phyloP scores from a whole-genome alignment of 2,888 invertebrate genomes.

The Celastrina argiolus region DNA sequence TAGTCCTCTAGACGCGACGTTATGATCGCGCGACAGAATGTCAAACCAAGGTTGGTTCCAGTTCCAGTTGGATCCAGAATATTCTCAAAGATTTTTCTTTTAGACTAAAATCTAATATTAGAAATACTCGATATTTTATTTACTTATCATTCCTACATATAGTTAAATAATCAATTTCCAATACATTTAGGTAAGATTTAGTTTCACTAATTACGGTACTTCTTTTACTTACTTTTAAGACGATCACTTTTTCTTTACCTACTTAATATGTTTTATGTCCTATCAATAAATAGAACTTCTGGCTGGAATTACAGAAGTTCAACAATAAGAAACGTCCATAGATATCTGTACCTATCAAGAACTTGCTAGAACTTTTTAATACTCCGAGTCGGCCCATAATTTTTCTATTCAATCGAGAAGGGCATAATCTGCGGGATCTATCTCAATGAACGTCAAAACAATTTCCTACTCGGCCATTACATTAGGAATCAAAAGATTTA shows the following conservation, averaged over 20 bases:
- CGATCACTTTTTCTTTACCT: not conserved
- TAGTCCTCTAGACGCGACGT: no score
- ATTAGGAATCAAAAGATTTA: conserved; percentile 11
- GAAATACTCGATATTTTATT: no score
- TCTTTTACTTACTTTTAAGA: no score
- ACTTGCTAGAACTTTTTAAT: not conserved
- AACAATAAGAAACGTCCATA: not conserved
- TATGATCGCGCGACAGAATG: no score
- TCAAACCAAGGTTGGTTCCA: no score
- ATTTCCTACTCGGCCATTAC: conserved; percentile 10
- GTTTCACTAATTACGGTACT: no score
- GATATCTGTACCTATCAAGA: not conserved
- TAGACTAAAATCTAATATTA: no score
- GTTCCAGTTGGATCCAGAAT: no score
- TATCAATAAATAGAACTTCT: not conserved
- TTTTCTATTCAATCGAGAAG: not conserved
- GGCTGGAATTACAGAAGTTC: not conserved
- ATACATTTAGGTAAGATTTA: no score
- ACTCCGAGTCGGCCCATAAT: conserved; percentile 2
- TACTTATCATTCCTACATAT: no score
- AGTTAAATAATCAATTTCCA: no score
- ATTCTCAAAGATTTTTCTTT: no score
- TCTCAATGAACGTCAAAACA: conserved; percentile 13
- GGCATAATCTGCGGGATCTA: not conserved
- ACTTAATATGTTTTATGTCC: not conserved